phyloP scores from a whole-genome alignment of 2,888 invertebrate genomes.

The Tricholauxania praeusta region DNA sequence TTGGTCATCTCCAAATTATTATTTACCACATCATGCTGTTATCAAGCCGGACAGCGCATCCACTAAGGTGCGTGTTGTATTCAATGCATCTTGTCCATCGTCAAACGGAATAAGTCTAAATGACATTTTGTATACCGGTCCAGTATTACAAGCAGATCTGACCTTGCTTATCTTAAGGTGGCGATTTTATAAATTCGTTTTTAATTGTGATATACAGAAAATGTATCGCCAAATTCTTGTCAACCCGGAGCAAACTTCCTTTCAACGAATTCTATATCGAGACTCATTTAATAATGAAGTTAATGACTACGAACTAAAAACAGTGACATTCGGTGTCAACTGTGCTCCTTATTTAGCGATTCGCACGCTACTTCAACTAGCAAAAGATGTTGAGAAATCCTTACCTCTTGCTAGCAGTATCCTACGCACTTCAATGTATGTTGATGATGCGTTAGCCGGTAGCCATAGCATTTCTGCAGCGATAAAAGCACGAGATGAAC shows the following conservation, averaged over 20 bases:
- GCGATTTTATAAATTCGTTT: slow-evolving; percentile 8
- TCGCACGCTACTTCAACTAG: slow-evolving; percentile 31
- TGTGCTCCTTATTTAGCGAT: slow-evolving; percentile 38
- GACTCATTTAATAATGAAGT: slow-evolving; percentile 1
- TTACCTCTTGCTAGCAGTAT: slow-evolving; percentile 34
- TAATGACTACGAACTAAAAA: slow-evolving; percentile 23
- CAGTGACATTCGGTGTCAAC: slow-evolving; percentile 37
- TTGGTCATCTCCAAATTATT: too few species aligned
- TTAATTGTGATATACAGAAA: slow-evolving; percentile 22
- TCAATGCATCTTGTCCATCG: slow-evolving; percentile 32
- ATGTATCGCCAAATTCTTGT: slow-evolving; percentile 26
- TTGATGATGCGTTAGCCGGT: slow-evolving; percentile 40
- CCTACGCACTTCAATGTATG: slow-evolving; percentile 41
- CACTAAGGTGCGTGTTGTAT: background rate
- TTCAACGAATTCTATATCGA: slow-evolving; percentile 26
- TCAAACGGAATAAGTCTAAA: slow-evolving; percentile 28
- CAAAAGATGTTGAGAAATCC: slow-evolving; percentile 28
- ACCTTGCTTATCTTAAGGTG: background rate
- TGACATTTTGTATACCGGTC: slow-evolving; percentile 20
- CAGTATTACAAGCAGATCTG: slow-evolving; percentile 27
- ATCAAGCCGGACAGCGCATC: background rate
- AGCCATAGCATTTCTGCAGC: slow-evolving; percentile 34
- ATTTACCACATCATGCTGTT: slow-evolving; percentile 20
- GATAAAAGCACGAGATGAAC: slow-evolving; percentile 20
- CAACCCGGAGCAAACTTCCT: background rate